Base-by-base conservation (phyloP, 2,113 vertebrate genomes). In the Pachycephala philippinensis region DNA sequence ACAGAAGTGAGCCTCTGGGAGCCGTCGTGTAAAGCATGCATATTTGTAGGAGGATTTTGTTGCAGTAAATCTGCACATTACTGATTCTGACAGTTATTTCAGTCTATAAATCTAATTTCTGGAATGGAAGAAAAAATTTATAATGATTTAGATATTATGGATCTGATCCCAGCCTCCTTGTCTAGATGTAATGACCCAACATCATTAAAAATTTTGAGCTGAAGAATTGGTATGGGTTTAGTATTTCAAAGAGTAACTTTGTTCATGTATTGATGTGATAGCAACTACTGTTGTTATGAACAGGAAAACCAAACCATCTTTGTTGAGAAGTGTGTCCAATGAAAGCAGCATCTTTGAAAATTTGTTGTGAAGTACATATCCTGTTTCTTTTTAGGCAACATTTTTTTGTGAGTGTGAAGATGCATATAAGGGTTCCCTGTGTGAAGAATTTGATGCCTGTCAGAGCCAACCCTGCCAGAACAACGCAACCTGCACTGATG, bases 371-470 rank as follows among this genome's bases (percentile, higher is more conserved):
- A 52, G 11, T 30, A 24, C 11, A 4, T 28, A 9, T 10, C 15
- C 13, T 91, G 11, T 87, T 97, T 93, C n/a, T 72, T 98, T 94
- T 42, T 26, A 99, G 99, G 98, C 98, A 92, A 99, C 98, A 1
- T 99, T 99, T 97, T 99, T 98, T 96, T 99, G 99, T 23, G 97
- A 98, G 85, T 99, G 99, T 6, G 98, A 99, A 44, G 98, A 98
- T 27, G 96, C 98, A 17, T 99, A 99, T 60, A 97, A 96, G 16
- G 99, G 99, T 5, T 97, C 98, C 57, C 98, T 98, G 96, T 99
- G 99, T 78, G 99, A 99, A 95, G 99, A 99, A 94, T 99, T 99
- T 33, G 98, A 99, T 8, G 99, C 99, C 57, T 99, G 99, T 96
- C 98, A 98, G 78, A 97, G 89, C 87, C 97, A 98, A 4, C 99